These are phyloP conservation scores for Xestia ashworthii DNA, from an alignment of 2,888 invertebrate genomes.

Conservation along the genomic window DNA sequence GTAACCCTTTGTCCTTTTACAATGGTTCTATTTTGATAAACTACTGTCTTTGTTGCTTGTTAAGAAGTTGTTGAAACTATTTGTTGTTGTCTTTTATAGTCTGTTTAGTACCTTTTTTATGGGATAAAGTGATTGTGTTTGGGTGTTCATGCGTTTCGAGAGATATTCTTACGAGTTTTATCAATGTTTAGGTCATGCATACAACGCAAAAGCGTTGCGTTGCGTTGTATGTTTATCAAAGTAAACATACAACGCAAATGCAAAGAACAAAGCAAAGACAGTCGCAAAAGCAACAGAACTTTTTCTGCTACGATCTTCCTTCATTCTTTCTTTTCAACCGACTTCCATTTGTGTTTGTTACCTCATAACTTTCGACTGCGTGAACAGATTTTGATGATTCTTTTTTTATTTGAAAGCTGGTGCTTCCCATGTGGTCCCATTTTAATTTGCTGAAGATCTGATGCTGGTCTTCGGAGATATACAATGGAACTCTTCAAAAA, in stretches of 20 bases:
- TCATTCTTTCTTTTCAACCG: not conserved
- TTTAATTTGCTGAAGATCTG: no score
- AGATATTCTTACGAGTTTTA: not conserved
- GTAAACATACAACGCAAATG: no score
- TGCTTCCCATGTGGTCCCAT: no score
- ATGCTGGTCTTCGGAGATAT: no score
- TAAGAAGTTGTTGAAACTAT: conserved; percentile 32
- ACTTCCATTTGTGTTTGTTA: no score
- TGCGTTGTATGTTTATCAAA: no score
- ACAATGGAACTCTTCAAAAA: no score
- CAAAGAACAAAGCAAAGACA: no score
- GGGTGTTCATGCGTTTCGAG: not conserved
- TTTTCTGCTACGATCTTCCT: not conserved
- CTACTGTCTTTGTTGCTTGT: conserved; percentile 43
- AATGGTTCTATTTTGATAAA: conserved; percentile 56
- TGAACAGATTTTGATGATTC: no score
- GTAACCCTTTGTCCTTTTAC: conserved; percentile 57
- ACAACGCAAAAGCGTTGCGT: no score
- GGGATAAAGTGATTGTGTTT: not conserved
- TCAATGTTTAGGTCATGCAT: not conserved
- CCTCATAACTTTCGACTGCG: no score
- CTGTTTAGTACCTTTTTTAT: conserved; percentile 33
- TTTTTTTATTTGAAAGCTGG: no score
- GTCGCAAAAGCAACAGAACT: not conserved
- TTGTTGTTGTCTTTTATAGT: conserved; percentile 16